These are phyloP conservation scores for Pristionchus exspectatus DNA, from an alignment of 2,888 invertebrate species.

Conservation along the genomic window DNA sequence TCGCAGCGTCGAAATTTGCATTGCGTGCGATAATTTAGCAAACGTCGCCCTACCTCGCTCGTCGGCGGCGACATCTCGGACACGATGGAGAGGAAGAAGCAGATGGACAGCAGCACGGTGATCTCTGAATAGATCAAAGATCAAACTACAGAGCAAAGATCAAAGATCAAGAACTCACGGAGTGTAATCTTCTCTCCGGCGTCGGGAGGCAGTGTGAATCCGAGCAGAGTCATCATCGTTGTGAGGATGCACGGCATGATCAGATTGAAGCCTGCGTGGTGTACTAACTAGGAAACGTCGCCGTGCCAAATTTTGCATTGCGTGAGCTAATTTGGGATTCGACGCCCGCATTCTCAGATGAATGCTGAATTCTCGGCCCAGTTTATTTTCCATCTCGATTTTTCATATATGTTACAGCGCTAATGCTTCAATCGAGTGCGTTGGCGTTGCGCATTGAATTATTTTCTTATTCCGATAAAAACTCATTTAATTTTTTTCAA, in stretches of 20 bases:
- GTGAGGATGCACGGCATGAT: conserved; percentile 86
- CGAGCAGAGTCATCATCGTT: conserved; percentile 97
- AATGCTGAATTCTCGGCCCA: too few species aligned
- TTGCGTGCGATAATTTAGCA: neutral
- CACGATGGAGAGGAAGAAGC: conserved; percentile 97
- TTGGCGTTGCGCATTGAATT: neutral
- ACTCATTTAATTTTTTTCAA: too few species aligned
- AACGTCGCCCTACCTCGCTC: conserved; percentile 94
- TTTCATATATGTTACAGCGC: too few species aligned
- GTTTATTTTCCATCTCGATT: too few species aligned
- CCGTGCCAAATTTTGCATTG: neutral
- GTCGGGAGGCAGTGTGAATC: conserved; percentile 98
- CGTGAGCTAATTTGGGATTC: neutral
- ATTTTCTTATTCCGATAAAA: too few species aligned
- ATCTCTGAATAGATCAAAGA: conserved; percentile 73
- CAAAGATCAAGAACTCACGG: conserved; percentile 83
- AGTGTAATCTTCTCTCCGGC: conserved; percentile 98
- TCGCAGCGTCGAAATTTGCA: neutral
- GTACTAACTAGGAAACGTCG: neutral
- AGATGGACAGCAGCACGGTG: conserved; percentile 88
- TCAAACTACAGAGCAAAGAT: conserved; percentile 39
- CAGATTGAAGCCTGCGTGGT: conserved; percentile 74
- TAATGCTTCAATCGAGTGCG: too few species aligned
- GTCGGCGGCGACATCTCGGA: conserved; percentile 98
- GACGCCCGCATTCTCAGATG: too few species aligned